A percentile compares a stretch with the other conserved stretches of the same genome.
Evolutionary conservation across 2,888 invertebrate genomes (phyloP).

Genomic region (Drosophila neotestacea): DNA sequence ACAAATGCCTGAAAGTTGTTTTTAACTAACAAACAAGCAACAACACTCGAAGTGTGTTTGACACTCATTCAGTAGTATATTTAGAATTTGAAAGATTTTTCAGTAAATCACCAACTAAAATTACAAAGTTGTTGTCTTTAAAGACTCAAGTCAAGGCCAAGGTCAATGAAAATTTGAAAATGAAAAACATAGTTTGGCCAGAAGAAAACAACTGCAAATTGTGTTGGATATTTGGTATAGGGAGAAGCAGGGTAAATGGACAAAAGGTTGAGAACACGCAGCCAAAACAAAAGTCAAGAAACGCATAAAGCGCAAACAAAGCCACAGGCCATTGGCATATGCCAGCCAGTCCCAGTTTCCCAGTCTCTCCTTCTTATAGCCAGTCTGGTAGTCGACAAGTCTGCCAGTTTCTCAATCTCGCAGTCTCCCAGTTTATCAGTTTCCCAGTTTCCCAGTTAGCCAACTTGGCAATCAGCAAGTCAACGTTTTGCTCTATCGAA

Average conservation of each 20-base stretch:
- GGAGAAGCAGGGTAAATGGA: background rate
- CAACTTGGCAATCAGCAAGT: constrained; percentile 44
- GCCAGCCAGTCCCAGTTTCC: constrained; percentile 26
- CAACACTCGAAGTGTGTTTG: constrained; percentile 12
- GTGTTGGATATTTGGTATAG: constrained; percentile 4
- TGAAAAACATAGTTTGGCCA: constrained; percentile 16
- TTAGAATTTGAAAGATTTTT: constrained; percentile 3
- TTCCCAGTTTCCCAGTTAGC: constrained; percentile 15
- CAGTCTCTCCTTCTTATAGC: background rate
- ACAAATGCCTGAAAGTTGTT: constrained; percentile 1
- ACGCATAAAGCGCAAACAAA: constrained; percentile 68
- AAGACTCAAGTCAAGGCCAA: constrained; percentile 45
- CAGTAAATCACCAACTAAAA: background rate
- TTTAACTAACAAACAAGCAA: constrained; percentile 5
- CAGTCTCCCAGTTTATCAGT: constrained; percentile 15
- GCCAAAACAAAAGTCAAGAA: constrained; percentile 55
- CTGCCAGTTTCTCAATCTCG: constrained; percentile 2
- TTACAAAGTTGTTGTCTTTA: background rate
- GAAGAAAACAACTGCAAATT: constrained; percentile 40
- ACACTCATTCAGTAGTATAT: background rate
- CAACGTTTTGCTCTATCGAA: constrained; percentile 17
- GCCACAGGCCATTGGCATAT: constrained; percentile 76
- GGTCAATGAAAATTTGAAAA: constrained; percentile 20
- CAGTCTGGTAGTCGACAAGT: no score
- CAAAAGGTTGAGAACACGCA: constrained; percentile 29